phyloP scores from a whole-genome alignment of 2,888 invertebrate species.

The Parapristionchus giblindavisi region DNA sequence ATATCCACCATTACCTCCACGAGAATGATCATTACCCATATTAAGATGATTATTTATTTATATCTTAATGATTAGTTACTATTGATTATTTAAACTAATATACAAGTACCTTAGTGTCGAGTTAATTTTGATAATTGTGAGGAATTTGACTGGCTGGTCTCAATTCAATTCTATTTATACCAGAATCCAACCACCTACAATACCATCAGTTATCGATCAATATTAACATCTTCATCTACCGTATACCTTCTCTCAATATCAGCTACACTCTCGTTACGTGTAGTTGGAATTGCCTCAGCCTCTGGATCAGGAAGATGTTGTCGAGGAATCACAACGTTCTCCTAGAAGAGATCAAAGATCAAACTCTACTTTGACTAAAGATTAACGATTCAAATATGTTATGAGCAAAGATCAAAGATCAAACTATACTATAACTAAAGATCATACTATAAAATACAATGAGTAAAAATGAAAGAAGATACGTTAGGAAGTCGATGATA shows the following conservation, averaged over 20 bases:
- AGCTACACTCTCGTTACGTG: slow-evolving; percentile 29
- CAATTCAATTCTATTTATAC: slow-evolving; percentile 52
- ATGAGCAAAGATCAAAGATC: not conserved
- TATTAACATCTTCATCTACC: not conserved
- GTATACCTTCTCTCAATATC: slow-evolving; percentile 33
- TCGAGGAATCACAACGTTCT: slow-evolving; percentile 53
- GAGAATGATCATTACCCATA: slow-evolving; percentile 29
- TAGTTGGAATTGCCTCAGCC: slow-evolving; percentile 53
- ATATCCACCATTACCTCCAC: slow-evolving; percentile 18
- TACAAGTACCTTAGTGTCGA: slow-evolving; percentile 1
- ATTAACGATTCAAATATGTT: too few relatives aligned
- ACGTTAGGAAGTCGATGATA: slow-evolving; percentile 54
- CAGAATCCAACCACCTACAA: slow-evolving; percentile 48
- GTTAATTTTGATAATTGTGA: not conserved
- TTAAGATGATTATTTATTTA: not conserved
- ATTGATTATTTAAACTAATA: not conserved
- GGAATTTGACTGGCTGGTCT: slow-evolving; percentile 37
- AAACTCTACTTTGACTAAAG: not conserved
- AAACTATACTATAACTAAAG: not conserved
- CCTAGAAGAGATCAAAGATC: slow-evolving; percentile 45
- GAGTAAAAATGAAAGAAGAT: not conserved
- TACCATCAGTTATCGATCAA: not conserved
- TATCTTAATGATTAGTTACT: not conserved
- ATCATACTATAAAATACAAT: not conserved
- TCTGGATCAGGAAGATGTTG: slow-evolving; percentile 60